Percentiles rank a stretch among this genome's conserved stretches.
Conservation (phyloP, 2,888 invertebrate genomes). For the Philaethria dido region DNA sequence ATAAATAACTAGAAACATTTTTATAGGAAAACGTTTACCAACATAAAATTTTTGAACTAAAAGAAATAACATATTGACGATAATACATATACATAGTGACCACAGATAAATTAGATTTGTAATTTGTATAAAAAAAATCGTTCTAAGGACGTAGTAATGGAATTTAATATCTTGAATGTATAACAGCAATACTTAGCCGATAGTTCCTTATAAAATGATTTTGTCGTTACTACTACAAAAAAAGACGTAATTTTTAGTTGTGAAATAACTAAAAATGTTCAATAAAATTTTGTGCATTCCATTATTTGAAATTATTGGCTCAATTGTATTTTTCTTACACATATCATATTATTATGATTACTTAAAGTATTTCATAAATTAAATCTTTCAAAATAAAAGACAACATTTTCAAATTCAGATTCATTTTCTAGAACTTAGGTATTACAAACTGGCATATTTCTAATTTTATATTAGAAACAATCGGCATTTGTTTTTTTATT, state of each 20-base stretch:
- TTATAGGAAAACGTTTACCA: no score
- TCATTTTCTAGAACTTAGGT: no score
- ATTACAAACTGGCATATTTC: no score
- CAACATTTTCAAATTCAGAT: no score
- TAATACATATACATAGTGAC: background rate
- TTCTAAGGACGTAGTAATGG: constrained; percentile 7
- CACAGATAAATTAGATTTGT: background rate
- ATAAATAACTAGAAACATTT: no score
- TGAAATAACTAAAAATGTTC: background rate
- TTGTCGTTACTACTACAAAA: background rate
- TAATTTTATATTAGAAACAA: no score
- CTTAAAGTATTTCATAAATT: no score
- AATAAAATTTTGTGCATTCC: background rate
- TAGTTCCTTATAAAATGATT: background rate
- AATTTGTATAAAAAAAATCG: background rate
- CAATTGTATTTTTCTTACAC: background rate
- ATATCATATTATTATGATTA: background rate
- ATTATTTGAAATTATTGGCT: constrained; percentile 2
- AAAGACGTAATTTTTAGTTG: background rate
- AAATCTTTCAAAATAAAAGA: no score
- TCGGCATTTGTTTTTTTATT: no score
- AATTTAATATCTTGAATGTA: constrained; percentile 3
- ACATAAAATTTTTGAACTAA: no score
- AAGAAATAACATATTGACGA: no score
- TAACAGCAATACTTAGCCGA: background rate